Base-by-base conservation (phyloP, 2,113 vertebrate genomes). In the Mormoops blainvillei region DNA sequence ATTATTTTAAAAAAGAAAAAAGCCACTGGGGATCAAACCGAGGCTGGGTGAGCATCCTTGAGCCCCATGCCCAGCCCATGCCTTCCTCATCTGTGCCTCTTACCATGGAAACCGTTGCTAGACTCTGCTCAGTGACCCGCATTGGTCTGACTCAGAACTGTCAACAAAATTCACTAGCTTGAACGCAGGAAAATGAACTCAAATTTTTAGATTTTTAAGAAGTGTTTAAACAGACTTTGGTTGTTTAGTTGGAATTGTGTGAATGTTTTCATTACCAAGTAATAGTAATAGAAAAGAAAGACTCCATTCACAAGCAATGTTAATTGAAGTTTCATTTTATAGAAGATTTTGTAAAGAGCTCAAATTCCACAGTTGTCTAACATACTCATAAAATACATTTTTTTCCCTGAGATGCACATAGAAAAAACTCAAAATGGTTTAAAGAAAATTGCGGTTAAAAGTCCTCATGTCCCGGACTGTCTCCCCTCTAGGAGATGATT, bases 291-390 rank as follows among this genome's bases (percentile, higher is more conserved):
- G 26, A 12, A 36, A 86, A 43, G 24, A 73, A 93, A 71, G 45
- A 18, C 16, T 33, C 28, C 14, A 43, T 41, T 41, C 26, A n/a
- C 50, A n/a, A 68, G 9, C 6, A 41, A 87, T 6, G 8, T 56
- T 94, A 91, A 82, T 7, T 19, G 80, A 94, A 50, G 85, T 91
- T 96, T 94, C 56, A 78, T 89, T 90, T 92, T 67, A 93, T 9
- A 95, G 77, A 52, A 96, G 95, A 97, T 98, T 98, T 98, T 98
- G 97, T 98, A 98, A 98, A 98, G 98, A 98, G 98, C 96, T 96
- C 97, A 97, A 98, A 97, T 94, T 97, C 94, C 41, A 94, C 58
- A 95, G 92, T 43, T 80, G 85, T 94, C 82, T 90, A 95, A 70
- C 85, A 94, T 63, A 63, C 10, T 31, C 13, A 63, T 83, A 95